Percentiles rank a stretch among this genome's conserved stretches.
Conservation (phyloP, 1,140 invertebrate genomes). For the Papilio machaon region DNA sequence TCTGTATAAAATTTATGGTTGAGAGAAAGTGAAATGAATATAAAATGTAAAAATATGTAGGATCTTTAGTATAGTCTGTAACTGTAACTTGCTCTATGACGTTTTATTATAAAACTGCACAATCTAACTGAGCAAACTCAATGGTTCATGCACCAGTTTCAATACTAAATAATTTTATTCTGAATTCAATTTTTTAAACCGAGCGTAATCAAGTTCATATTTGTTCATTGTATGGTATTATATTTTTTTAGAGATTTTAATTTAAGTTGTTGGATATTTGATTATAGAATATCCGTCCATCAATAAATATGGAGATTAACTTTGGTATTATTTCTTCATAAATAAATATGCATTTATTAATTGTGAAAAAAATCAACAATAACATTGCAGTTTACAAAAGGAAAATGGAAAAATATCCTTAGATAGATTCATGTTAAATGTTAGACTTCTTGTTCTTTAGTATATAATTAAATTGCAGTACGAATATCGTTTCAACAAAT, state of each 20-base stretch:
- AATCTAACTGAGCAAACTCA: not conserved
- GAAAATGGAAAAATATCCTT: not conserved
- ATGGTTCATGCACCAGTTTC: not conserved
- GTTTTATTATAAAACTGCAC: slow-evolving; percentile 8
- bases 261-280: not conserved
- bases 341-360: not conserved
- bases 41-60: slow-evolving; percentile 11
- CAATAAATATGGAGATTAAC: not conserved
- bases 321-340: not conserved
- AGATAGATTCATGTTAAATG: not conserved
- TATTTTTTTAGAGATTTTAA: not conserved
- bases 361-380: not conserved
- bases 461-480: not conserved
- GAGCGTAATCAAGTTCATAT: not conserved
- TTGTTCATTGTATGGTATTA: not conserved
- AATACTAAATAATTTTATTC: not conserved
- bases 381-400: not conserved
- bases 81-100: not conserved
- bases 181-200: not conserved
- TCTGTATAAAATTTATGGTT: slow-evolving; percentile 15
- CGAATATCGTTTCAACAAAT: not conserved
- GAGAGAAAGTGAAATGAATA: not conserved
- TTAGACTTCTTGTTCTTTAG: not conserved
- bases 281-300: not conserved
- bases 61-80: not conserved